A percentile compares a stretch with the other conserved stretches of the same genome.
Conservation (phyloP, 2,888 invertebrate genomes). For the Eristalis tenax region DNA sequence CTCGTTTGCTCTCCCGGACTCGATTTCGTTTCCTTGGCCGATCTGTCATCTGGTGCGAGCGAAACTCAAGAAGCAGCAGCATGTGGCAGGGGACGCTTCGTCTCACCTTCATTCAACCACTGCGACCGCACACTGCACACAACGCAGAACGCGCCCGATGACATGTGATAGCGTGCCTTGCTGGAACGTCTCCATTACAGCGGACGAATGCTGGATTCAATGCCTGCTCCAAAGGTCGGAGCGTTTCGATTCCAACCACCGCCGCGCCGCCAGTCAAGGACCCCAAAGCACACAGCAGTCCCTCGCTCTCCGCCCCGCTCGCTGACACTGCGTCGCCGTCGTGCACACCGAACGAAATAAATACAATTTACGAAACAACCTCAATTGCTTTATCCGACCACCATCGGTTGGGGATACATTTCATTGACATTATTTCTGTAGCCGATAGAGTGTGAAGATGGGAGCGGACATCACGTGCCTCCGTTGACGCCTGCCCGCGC, state of each 20-base stretch:
- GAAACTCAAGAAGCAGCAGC: slow-evolving; percentile 46
- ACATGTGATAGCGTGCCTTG: slow-evolving; percentile 12
- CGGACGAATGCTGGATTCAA: slow-evolving; percentile 23
- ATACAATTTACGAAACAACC: slow-evolving; percentile 54
- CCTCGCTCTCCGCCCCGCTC: background rate
- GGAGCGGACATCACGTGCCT: slow-evolving; percentile 61
- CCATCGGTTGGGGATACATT: slow-evolving; percentile 63
- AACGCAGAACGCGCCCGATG: background rate
- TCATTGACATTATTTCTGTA: slow-evolving; percentile 62
- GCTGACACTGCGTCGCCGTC: background rate
- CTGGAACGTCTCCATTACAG: slow-evolving; percentile 6
- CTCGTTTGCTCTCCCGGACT: background rate
- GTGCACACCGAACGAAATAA: slow-evolving; percentile 22
- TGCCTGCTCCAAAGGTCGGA: slow-evolving; percentile 25
- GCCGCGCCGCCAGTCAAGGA: background rate
- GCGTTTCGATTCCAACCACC: slow-evolving; percentile 5
- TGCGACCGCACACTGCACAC: background rate
- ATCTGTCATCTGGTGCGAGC: background rate
- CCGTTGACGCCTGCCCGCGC: too few relatives aligned
- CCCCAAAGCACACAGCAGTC: background rate
- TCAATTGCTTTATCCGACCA: slow-evolving; percentile 54
- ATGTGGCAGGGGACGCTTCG: background rate
- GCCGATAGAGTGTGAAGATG: slow-evolving; percentile 59
- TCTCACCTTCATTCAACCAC: slow-evolving; percentile 23
- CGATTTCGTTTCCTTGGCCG: background rate